Conservation (phyloP, 2,888 invertebrate genomes). For the Cryptophagus acutangulus region DNA sequence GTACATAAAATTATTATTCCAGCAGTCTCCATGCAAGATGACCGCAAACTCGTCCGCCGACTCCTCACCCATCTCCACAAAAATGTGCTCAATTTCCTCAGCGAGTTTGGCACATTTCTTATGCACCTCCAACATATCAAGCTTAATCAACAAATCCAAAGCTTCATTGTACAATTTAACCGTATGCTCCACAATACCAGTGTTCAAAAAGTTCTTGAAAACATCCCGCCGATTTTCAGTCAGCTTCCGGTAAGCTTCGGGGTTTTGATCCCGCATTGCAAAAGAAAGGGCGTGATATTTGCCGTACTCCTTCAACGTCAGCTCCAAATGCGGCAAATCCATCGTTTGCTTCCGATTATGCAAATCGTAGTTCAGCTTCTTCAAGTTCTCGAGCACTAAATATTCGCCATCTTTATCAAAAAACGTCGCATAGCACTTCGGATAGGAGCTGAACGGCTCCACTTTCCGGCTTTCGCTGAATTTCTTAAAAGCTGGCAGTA, state of each 20-base stretch:
- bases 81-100: background rate
- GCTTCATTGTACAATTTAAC: conserved; percentile 3
- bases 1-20: conserved; percentile 20
- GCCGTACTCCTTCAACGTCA: conserved; percentile 23
- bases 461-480: conserved; percentile 12
- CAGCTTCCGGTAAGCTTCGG: conserved; percentile 17
- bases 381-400: conserved; percentile 24
- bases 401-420: conserved; percentile 16
- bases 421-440: conserved; percentile 16
- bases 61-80: conserved; percentile 5
- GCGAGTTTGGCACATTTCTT: background rate
- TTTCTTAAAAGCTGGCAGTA: conserved; percentile 2
- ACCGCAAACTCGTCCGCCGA: conserved; percentile 8
- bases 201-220: conserved; percentile 1
- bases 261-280: conserved; percentile 22
- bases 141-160: background rate
- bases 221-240: conserved; percentile 10
- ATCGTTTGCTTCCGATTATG: conserved; percentile 17
- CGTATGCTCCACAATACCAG: background rate
- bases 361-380: conserved; percentile 16
- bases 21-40: conserved; percentile 19
- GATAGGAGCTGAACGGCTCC: conserved; percentile 10
- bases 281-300: conserved; percentile 28
- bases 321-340: conserved; percentile 15
- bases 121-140: conserved; percentile 1